Conservation (phyloP, 2,113 vertebrate species). For the Sciurus niger region DNA sequence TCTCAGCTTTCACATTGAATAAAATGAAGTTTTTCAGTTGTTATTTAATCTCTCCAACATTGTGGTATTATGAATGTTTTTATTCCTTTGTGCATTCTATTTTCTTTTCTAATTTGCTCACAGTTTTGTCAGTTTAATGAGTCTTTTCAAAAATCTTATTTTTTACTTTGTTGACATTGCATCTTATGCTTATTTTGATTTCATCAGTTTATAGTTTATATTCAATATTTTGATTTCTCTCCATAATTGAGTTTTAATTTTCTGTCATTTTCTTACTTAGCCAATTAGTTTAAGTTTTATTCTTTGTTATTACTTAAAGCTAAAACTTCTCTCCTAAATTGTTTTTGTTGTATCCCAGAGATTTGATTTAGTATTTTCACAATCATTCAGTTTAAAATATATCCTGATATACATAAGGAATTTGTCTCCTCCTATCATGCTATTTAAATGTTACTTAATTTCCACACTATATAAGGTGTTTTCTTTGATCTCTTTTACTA, state of each 20-base stretch:
- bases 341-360: neutral
- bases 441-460: neutral
- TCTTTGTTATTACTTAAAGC: neutral
- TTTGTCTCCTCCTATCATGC: neutral
- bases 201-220: neutral
- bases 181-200: neutral
- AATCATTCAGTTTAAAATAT: neutral
- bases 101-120: neutral
- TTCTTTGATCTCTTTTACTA: neutral
- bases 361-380: neutral
- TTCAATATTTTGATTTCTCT: neutral
- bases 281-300: neutral
- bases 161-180: neutral
- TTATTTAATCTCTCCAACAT: neutral
- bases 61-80: neutral
- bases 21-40: neutral
- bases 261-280: neutral
- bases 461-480: neutral
- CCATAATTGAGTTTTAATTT: neutral
- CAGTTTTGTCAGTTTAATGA: neutral
- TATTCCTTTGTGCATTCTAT: neutral
- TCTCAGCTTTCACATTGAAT: neutral
- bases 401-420: neutral
- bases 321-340: neutral
- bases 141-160: neutral